Conservation (phyloP, 2,888 invertebrate species). For the Patella caerulea region DNA sequence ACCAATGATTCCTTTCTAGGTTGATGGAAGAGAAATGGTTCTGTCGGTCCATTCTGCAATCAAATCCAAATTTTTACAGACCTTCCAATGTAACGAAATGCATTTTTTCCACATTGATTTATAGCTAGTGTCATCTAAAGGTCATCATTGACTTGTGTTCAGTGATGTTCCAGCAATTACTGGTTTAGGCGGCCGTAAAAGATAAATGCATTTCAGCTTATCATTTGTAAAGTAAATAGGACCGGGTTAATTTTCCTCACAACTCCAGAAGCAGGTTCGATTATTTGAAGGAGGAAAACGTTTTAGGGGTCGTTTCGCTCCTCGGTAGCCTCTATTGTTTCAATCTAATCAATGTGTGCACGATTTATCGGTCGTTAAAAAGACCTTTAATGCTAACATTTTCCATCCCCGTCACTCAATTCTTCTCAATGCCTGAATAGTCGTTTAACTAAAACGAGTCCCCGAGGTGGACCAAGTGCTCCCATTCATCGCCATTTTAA, state of each 20-base stretch:
- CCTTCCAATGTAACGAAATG: neutral
- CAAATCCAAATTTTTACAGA: conserved; percentile 2
- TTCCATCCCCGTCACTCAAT: conserved; percentile 2
- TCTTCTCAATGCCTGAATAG: conserved; percentile 4
- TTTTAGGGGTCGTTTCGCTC: too few species aligned
- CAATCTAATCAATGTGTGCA: conserved; percentile 2
- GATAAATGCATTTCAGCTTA: neutral
- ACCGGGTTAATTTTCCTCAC: too few species aligned
- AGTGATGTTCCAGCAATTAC: neutral
- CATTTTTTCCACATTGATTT: conserved; percentile 4
- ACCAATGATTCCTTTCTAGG: too few species aligned
- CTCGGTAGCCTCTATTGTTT: neutral
- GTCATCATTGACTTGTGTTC: neutral
- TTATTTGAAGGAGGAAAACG: too few species aligned
- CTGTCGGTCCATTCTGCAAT: neutral
- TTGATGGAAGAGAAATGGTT: too few species aligned
- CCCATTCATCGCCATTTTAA: neutral
- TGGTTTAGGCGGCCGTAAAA: neutral
- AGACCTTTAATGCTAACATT: conserved; percentile 12
- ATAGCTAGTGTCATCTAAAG: neutral
- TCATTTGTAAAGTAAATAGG: neutral
- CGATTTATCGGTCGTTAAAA: conserved; percentile 8
- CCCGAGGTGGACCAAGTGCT: neutral
- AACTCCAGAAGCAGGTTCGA: too few species aligned
- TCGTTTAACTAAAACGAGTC: conserved; percentile 5